Evolutionary conservation across 2,797 vertebrate genomes (phyloP), one percentile per base, ranked within the genome.

Genomic region (Cuniculus paca): DNA sequence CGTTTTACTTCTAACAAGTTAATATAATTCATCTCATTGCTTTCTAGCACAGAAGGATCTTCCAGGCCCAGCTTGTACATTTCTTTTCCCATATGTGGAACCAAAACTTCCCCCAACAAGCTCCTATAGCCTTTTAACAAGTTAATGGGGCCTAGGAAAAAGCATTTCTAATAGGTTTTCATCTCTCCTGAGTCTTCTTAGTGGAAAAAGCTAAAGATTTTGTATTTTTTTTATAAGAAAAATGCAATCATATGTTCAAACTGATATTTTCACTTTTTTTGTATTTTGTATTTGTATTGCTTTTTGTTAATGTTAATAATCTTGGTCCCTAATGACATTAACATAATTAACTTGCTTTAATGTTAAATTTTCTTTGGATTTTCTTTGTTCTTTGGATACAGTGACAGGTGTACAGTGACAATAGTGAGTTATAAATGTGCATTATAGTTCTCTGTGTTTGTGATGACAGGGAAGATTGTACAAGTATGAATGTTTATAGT

Each of bases 401-500:
- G 19, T 58, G 26, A 42, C 12, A 31, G 17, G 12, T 48, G 7
- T 48, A 39, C 26, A 13, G 65, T 63, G 45, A 79, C 88, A 88
- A 87, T 94, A 65, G 58, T 60, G 22, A 56, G 28, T 63, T 63
- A 65, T 65, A 34, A 65, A n/a, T 61, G 63, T n/a, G 34, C 14
- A 63, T n/a, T 65, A 2, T 65, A 65, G 60, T n/a, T 65, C 63
- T 63, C 31, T 34, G 12, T 65, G n/a, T 65, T 65, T 34, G 98
- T 97, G 94, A 98, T 96, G 97, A 98, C 95, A 97, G 96, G 97
- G 95, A 98, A 98, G 97, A 94, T 97, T 98, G 98, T 98, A 99
- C 98, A 99, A 97, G 93, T 98, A 98, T 98, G 97, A 98, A 98
- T 97, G 99, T n/a, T 97, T 95, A 98, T 94, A 98, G 97, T 98